Evolutionary conservation across 1,140 invertebrate species (phyloP).

Genomic region (Lerema accius): DNA sequence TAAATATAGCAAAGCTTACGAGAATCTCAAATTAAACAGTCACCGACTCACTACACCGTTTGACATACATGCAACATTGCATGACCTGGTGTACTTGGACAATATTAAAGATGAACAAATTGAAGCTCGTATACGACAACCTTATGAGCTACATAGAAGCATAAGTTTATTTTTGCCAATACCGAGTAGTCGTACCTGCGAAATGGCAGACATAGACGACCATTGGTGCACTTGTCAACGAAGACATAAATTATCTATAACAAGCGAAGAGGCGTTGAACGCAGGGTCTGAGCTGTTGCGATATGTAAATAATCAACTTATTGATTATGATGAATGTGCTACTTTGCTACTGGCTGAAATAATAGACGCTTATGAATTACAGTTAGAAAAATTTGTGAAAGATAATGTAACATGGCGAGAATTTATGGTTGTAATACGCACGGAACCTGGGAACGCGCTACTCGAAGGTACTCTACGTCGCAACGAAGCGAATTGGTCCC

Average conservation of each 20-base stretch:
- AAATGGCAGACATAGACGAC: conserved; percentile 87
- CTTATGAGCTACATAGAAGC: conserved; percentile 71
- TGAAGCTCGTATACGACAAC: conserved; percentile 37
- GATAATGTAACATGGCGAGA: conserved; percentile 78
- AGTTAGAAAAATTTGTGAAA: conserved; percentile 48
- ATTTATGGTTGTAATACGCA: conserved; percentile 86
- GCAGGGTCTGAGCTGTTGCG: conserved; percentile 83
- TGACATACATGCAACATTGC: conserved; percentile 88
- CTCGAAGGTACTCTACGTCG: conserved; percentile 89
- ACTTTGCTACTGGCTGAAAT: conserved; percentile 82
- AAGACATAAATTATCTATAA: conserved; percentile 70
- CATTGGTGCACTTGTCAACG: conserved; percentile 93
- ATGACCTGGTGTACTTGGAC: conserved; percentile 61
- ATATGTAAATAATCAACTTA: conserved; percentile 85
- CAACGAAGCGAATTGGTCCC: conserved; percentile 56
- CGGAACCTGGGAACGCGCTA: conserved; percentile 86
- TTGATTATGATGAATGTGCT: conserved; percentile 85
- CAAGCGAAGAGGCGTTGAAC: conserved; percentile 78
- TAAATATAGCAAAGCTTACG: conserved; percentile 84
- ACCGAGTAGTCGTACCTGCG: conserved; percentile 87
- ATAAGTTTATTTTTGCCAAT: conserved; percentile 90
- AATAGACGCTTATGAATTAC: conserved; percentile 80
- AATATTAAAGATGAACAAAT: conserved; percentile 54
- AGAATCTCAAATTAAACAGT: conserved; percentile 88
- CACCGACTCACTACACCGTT: conserved; percentile 90